phyloP scores from a whole-genome alignment of 2,797 vertebrate species.

The Trematomus bernacchii region DNA sequence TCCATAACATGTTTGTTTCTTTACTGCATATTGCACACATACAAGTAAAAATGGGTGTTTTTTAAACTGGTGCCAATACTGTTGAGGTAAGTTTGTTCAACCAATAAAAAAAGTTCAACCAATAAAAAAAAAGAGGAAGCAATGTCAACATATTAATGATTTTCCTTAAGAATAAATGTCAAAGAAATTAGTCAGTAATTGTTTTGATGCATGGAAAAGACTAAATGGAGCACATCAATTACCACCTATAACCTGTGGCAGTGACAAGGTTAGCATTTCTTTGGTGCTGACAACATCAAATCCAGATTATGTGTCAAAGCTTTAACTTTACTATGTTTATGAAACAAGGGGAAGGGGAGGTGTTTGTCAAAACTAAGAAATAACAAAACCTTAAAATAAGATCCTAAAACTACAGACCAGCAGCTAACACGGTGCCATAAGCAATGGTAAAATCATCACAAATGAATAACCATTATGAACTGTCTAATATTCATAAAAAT shows the following conservation, averaged over 20 bases:
- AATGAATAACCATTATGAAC: constrained; percentile 66
- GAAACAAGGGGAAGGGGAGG: constrained; percentile 38
- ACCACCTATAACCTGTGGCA: constrained; percentile 25
- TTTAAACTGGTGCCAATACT: not conserved
- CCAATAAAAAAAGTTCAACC: not conserved
- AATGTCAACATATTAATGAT: not conserved
- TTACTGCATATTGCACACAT: not conserved
- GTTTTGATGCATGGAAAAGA: constrained; percentile 49
- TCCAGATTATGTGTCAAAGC: constrained; percentile 50
- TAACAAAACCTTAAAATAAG: constrained; percentile 63
- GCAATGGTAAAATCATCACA: constrained; percentile 71
- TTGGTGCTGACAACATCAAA: constrained; percentile 60
- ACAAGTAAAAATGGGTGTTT: not conserved
- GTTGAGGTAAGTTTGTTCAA: not conserved
- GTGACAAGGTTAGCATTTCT: constrained; percentile 93
- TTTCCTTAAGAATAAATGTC: too few relatives aligned
- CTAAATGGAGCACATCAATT: constrained; percentile 38
- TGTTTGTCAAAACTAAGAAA: constrained; percentile 67
- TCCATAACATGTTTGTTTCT: not conserved
- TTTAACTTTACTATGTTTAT: constrained; percentile 69
- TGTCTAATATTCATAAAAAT: constrained; percentile 70
- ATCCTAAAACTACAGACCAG: constrained; percentile 73
- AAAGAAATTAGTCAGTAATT: constrained; percentile 9
- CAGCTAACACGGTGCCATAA: constrained; percentile 71
- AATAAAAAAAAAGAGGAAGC: not conserved